Conservation (phyloP, 2,113 vertebrate genomes). For the pig (Sus scrofa) region T2T-Sscrofa CM000818.6:64193001-64193500, state of each 20-base stretch:
- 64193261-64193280: not conserved
- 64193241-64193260: not conserved
- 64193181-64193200: not conserved
- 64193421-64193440: not conserved
- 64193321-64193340: not conserved
- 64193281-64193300: not conserved
- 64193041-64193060: not conserved
- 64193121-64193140: not conserved
- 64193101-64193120: not conserved
- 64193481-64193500: not conserved
- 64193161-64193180: not conserved
- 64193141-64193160: not conserved
- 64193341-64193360: not conserved
- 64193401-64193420: constrained; percentile 12
- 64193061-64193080: not conserved
- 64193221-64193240: not conserved
- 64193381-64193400: not conserved
- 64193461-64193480: not conserved
- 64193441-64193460: not conserved
- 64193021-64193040: not conserved
- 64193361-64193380: not conserved
- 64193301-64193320: not conserved
- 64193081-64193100: not conserved
- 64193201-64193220: not conserved
- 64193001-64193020: not conserved